These are phyloP conservation scores for Cosmia pyralina DNA, from an alignment of 2,888 invertebrate species.

Conservation along the genomic window DNA sequence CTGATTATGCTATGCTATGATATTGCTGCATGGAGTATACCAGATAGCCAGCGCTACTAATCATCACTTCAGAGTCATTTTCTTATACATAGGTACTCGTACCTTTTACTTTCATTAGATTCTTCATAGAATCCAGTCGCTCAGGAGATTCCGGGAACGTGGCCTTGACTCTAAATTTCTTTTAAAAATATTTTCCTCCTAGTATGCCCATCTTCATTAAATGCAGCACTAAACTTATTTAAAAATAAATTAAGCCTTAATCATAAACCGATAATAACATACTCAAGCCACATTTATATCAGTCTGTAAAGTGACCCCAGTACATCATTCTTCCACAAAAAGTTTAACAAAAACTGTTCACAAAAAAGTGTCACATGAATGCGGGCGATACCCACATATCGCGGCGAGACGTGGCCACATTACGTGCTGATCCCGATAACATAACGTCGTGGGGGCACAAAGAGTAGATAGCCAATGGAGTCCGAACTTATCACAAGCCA, in stretches of 20 bases:
- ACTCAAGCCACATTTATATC: conserved; percentile 13
- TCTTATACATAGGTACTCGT: not conserved
- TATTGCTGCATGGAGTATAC: not conserved
- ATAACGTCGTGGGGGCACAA: not conserved
- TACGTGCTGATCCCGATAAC: conserved; percentile 43
- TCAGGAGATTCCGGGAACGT: no score
- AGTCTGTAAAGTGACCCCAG: conserved; percentile 1
- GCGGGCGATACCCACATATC: conserved; percentile 62
- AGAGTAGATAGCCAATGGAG: conserved; percentile 25
- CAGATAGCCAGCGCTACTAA: not conserved
- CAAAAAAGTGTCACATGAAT: conserved; percentile 58
- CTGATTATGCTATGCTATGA: no score
- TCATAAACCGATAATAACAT: conserved; percentile 7
- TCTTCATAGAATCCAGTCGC: not conserved
- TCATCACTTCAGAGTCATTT: not conserved
- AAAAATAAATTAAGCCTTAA: not conserved
- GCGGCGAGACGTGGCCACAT: conserved; percentile 40
- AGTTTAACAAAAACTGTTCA: conserved; percentile 30
- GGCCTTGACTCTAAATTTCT: not conserved
- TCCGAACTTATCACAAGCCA: not conserved
- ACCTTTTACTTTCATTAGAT: not conserved
- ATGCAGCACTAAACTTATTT: not conserved
- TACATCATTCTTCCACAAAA: conserved; percentile 40
- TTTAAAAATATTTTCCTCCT: not conserved
- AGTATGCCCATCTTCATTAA: not conserved